phyloP scores from a whole-genome alignment of 1,140 invertebrate species.

The Drosophila virilis region DNA sequence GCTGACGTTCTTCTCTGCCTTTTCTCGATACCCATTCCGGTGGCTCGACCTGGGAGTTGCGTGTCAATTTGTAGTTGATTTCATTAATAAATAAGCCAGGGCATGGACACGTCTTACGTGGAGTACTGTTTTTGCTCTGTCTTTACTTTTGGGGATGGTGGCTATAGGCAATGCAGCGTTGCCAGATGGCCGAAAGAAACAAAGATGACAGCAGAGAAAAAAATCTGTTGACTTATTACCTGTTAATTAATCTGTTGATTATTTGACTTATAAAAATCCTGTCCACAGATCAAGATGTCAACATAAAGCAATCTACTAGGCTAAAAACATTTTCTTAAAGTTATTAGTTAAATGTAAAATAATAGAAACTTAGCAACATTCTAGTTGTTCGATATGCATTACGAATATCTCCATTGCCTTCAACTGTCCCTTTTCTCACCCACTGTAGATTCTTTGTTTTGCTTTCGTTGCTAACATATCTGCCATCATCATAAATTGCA shows the following conservation, averaged over 20 bases:
- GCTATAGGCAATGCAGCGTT: constrained; percentile 9
- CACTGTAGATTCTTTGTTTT: constrained; percentile 30
- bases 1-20: constrained; percentile 52
- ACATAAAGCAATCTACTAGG: no score
- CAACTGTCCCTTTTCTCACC: no score
- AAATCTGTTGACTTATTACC: no score
- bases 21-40: neutral
- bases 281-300: no score
- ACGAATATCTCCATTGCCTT: no score
- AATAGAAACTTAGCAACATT: no score
- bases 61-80: constrained; percentile 71
- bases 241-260: no score
- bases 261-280: no score
- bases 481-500: constrained; percentile 80
- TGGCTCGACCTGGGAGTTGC: constrained; percentile 54
- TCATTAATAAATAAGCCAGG: constrained; percentile 75
- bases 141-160: neutral
- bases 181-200: constrained; percentile 26
- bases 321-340: no score
- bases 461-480: constrained; percentile 61
- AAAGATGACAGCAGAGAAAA: neutral
- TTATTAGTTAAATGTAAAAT: no score
- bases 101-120: constrained; percentile 35
- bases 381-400: no score
- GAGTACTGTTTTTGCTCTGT: constrained; percentile 22